Conservation (phyloP, 2,797 vertebrate species). For the Pseudotriccus pelzelni region DNA sequence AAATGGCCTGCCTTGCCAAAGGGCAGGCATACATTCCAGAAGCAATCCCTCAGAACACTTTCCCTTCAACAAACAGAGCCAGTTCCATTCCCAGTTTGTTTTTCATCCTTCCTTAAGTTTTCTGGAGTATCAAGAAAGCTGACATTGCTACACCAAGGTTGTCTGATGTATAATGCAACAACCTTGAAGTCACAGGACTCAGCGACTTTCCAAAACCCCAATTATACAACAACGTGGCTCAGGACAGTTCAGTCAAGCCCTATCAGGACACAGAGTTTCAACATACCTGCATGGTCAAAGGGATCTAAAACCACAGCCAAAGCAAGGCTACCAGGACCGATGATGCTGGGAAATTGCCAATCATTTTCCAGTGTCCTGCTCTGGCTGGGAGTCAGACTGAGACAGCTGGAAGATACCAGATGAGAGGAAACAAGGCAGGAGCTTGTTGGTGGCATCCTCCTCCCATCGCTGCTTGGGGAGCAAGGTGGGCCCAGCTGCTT, state of each 20-base stretch:
- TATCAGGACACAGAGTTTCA: not conserved
- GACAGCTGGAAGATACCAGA: not conserved
- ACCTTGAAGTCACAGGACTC: not conserved
- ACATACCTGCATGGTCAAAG: not conserved
- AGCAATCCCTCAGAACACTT: not conserved
- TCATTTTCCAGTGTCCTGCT: not conserved
- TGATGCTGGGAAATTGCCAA: not conserved
- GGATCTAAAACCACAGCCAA: not conserved
- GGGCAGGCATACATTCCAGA: not conserved
- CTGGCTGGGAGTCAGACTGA: not conserved
- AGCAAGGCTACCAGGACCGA: not conserved
- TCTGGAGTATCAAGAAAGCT: not conserved
- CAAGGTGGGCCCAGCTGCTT: not conserved
- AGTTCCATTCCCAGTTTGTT: not conserved
- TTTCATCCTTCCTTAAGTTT: not conserved
- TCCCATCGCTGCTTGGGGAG: not conserved
- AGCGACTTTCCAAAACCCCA: not conserved
- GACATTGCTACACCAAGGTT: not conserved
- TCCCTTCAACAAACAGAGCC: not conserved
- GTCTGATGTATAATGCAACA: fast-evolving
- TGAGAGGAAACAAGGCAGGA: not conserved
- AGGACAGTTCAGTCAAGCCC: not conserved
- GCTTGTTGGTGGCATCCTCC: not conserved
- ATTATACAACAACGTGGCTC: not conserved
- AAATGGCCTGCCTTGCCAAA: not conserved